These are phyloP conservation scores for Melanotaenia trifasciata DNA, from an alignment of 2,797 vertebrate species.

Conservation along the genomic window DNA sequence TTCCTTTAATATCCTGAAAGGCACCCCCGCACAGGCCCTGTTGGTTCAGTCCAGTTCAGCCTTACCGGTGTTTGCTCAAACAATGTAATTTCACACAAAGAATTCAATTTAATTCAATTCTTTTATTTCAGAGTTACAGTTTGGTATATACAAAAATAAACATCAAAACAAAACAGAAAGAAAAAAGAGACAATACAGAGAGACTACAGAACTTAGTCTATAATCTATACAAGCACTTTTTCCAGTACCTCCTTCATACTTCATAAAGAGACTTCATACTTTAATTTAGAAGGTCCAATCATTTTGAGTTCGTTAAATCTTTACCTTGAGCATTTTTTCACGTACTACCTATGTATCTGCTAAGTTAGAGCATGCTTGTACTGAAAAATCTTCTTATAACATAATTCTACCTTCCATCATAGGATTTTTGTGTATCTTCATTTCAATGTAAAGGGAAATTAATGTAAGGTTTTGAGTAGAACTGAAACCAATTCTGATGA, in stretches of 20 bases:
- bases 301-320: not conserved
- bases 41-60: slow-evolving; percentile 54
- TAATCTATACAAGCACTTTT: too few relatives aligned
- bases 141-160: too few relatives aligned
- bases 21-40: slow-evolving; percentile 10
- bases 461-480: slow-evolving; percentile 1
- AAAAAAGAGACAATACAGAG: too few relatives aligned
- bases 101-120: too few relatives aligned
- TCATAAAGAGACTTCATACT: too few relatives aligned
- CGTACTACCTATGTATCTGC: not conserved
- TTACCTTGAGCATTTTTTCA: not conserved
- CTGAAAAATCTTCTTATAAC: not conserved
- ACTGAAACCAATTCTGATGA: slow-evolving; percentile 29
- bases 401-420: not conserved
- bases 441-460: slow-evolving; percentile 3
- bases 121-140: too few relatives aligned
- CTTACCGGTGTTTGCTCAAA: not conserved
- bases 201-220: too few relatives aligned
- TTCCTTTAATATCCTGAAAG: not conserved
- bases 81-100: not conserved
- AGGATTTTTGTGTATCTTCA: not conserved
- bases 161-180: too few relatives aligned
- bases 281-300: not conserved
- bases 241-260: too few relatives aligned
- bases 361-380: not conserved